phyloP scores from a whole-genome alignment of 2,888 invertebrate genomes.

The Mesorhabditis sp. region DNA sequence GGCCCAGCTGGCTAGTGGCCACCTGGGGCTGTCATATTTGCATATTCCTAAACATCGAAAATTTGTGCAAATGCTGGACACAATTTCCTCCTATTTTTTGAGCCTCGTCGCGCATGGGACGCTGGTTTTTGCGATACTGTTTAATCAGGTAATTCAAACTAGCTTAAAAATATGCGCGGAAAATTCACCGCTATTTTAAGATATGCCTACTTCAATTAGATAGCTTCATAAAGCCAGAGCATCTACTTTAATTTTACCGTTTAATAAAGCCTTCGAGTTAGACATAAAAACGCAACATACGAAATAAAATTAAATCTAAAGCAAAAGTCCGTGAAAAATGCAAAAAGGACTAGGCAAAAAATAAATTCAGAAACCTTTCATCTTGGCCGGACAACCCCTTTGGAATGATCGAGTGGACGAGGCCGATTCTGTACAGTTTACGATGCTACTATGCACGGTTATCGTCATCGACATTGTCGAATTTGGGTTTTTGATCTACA shows the following conservation, averaged over 20 bases:
- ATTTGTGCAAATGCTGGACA: slow-evolving; percentile 40
- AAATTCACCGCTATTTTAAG: no score
- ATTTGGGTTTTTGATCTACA: slow-evolving; percentile 1
- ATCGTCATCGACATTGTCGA: neutral
- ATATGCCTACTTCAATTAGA: no score
- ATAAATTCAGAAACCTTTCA: neutral
- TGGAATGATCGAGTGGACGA: neutral
- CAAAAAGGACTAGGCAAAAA: no score
- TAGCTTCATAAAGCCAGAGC: neutral
- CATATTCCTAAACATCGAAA: slow-evolving; percentile 3
- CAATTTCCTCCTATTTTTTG: slow-evolving; percentile 70
- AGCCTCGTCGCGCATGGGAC: slow-evolving; percentile 71
- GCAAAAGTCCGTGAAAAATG: no score
- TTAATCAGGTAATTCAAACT: slow-evolving; percentile 63
- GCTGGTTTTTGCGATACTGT: slow-evolving; percentile 70
- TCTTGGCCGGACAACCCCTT: neutral
- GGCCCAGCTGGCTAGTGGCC: slow-evolving; percentile 13
- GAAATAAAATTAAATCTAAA: no score
- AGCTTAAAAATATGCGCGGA: no score
- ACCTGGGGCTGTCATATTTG: neutral
- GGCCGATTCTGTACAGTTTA: neutral
- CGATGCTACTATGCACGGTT: neutral
- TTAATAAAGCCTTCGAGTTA: no score
- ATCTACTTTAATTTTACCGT: no score
- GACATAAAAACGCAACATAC: no score